Conservation (phyloP, 2,113 vertebrate species). For the Trogon melanurus region DNA sequence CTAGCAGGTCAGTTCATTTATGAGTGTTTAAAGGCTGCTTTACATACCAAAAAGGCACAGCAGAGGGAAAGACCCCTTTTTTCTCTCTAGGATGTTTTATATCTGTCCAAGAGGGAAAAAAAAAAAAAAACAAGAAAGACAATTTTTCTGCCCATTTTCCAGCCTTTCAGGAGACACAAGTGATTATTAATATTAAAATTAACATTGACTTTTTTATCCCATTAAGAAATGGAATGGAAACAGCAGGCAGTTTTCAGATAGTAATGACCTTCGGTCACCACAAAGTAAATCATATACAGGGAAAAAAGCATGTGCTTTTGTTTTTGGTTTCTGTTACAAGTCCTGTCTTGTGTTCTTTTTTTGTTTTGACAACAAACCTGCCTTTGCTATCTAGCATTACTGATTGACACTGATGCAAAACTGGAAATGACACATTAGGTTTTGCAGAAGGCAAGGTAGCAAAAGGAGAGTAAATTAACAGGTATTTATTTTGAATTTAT, state of each 20-base stretch:
- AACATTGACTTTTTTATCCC: not conserved
- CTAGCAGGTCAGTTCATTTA: not conserved
- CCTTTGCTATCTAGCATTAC: not conserved
- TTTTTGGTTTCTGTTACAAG: not conserved
- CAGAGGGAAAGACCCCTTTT: not conserved
- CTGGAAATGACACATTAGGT: not conserved
- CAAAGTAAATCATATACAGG: not conserved
- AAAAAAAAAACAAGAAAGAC: not conserved
- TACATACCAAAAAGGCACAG: not conserved
- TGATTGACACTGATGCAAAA: not conserved
- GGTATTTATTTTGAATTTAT: not conserved
- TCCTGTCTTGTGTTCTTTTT: not conserved
- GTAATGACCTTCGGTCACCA: not conserved
- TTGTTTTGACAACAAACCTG: not conserved
- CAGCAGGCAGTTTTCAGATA: not conserved
- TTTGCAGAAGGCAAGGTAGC: not conserved
- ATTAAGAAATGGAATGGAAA: not conserved
- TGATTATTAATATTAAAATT: not conserved
- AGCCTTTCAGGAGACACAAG: not conserved
- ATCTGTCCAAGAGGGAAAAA: not conserved
- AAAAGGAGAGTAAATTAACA: not conserved
- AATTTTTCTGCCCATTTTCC: not conserved
- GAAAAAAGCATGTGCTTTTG: not conserved
- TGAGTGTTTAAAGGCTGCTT: not conserved
- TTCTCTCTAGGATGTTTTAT: not conserved